Percentiles rank a stretch among this genome's conserved stretches.
Conservation (phyloP, 2,113 vertebrate species). For the Isurus oxyrinchus region DNA sequence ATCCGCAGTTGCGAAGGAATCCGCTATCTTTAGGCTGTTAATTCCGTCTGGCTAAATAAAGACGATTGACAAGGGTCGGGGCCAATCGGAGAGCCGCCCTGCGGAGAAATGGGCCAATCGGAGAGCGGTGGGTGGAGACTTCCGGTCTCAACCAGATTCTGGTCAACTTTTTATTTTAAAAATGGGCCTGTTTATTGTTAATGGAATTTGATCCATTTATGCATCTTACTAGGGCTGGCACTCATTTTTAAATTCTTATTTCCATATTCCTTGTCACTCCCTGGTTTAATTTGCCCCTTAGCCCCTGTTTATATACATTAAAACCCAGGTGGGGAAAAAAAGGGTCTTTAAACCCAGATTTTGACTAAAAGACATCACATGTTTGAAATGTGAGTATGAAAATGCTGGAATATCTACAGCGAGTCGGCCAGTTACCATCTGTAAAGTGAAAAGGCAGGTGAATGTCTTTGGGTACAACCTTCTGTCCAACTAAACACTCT, state of each 20-base stretch:
- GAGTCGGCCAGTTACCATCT: not conserved
- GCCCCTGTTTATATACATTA: not conserved
- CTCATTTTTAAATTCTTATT: not conserved
- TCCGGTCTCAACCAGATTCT: not conserved
- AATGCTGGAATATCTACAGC: not conserved
- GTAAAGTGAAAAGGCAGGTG: not conserved
- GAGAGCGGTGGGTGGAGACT: not conserved
- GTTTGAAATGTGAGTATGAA: not conserved
- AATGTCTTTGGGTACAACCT: not conserved
- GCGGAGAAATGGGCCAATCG: not conserved
- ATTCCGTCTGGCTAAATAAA: not conserved
- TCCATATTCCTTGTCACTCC: not conserved
- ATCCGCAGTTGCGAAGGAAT: not conserved
- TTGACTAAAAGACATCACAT: not conserved
- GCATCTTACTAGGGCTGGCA: not conserved
- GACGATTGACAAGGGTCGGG: not conserved
- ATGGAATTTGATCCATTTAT: not conserved
- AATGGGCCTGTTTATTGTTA: not conserved
- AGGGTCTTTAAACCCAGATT: not conserved
- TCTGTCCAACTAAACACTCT: not conserved
- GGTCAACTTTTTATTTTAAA: not conserved
- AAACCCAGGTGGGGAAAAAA: not conserved
- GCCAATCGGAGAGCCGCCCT: not conserved
- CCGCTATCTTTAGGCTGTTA: not conserved
- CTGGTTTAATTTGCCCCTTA: not conserved